Base-by-base conservation (phyloP, 2,888 invertebrate species). In the Crocallis elinguaria region DNA sequence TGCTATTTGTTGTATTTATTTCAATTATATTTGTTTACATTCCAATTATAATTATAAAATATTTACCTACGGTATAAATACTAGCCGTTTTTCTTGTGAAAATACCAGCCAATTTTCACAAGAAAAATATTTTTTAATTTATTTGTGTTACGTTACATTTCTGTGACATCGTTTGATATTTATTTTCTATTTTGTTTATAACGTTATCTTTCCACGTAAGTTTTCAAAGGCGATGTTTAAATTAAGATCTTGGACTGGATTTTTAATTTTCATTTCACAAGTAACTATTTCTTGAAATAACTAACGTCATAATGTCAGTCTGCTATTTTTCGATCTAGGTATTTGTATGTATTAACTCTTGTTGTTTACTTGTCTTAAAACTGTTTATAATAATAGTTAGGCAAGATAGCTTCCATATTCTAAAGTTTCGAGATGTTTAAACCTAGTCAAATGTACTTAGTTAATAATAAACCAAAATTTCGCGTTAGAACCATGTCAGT, bases 101-200 rank as follows among this genome's bases (percentile, higher is more conserved):
- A 82, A 73, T 65, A 52, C 82, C 84, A 85, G 84, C 86, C 85
- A 74, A 75, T 82, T 83, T 84, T 82, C 79, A 82, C 74, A 79
- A 70, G 79, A 65, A 75, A 80, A 77, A 58, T 19, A 27, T 41
- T 5, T 17, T 35, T 35, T 16, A 25, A 33, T 13, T 48, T 48
- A 41, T n/a, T 16, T 19, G 38, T 6, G 9, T 25, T 6, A 23
- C n/a, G n/a, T 23, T 2, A 23, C 23, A 1, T 6, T 23, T 23
- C 2, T 68, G 63, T 69, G 66, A 64, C 67, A 7, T 32, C 1
- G 5, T 2, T 13, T 6, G 5, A 7, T 13, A 5, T 8, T 13
- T 33, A 16, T 6, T 33, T 6, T 66, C 35, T 54, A 66, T 32
- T 71, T 70, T 45, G 52, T 62, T n/a, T n/a, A n/a, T n/a, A n/a